Percentiles rank a stretch among this genome's conserved stretches.
These are phyloP conservation scores for Motacilla alba DNA, from an alignment of 2,113 vertebrate genomes.

Conservation along the genomic window DNA sequence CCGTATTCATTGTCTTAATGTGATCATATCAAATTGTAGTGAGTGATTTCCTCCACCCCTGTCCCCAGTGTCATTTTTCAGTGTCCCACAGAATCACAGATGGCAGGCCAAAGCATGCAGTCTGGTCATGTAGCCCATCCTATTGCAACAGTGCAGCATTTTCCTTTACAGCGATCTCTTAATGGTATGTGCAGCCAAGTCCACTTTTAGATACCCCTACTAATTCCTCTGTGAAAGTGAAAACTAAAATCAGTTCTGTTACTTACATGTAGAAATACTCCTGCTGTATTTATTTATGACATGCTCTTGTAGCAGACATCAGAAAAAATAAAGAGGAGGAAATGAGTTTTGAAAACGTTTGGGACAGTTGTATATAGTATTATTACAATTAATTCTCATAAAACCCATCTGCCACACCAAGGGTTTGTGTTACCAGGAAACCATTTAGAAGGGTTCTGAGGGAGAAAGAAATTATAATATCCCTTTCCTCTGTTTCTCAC, in stretches of 20 bases:
- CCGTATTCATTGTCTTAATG: fast-evolving
- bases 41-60: slow-evolving; percentile 48
- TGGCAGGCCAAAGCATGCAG: not conserved
- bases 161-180: not conserved
- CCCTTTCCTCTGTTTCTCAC: slow-evolving; percentile 26
- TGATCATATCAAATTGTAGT: slow-evolving; percentile 35
- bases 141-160: not conserved
- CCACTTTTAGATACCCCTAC: not conserved
- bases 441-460: slow-evolving; percentile 25
- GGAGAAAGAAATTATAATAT: slow-evolving; percentile 36
- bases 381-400: slow-evolving; percentile 56
- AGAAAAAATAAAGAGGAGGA: slow-evolving; percentile 39
- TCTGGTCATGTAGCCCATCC: not conserved
- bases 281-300: slow-evolving; percentile 30
- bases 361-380: slow-evolving; percentile 34
- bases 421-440: slow-evolving; percentile 55
- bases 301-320: not conserved
- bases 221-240: not conserved
- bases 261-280: not conserved
- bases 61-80: not conserved
- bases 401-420: slow-evolving; percentile 48
- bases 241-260: slow-evolving; percentile 9
- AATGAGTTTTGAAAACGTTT: slow-evolving; percentile 21
- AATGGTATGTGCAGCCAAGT: not conserved
- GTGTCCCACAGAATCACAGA: slow-evolving; percentile 45